Conservation (phyloP, 2,888 invertebrate genomes). For the Carterocephalus palaemon region DNA sequence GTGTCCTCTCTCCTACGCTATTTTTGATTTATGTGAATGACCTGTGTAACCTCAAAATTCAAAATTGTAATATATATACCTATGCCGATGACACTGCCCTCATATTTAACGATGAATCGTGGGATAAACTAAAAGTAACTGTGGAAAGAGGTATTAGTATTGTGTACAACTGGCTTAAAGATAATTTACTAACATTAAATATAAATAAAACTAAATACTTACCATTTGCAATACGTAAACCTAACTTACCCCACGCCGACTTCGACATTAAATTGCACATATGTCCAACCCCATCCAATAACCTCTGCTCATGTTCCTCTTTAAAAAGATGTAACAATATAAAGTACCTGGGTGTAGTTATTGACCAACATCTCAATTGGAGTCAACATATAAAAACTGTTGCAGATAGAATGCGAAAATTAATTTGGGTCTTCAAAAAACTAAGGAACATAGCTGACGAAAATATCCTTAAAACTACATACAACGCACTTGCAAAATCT, state of each 20-base stretch:
- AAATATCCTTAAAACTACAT: too few species aligned
- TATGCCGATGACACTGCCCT: constrained; percentile 24
- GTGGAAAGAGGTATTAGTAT: constrained; percentile 5
- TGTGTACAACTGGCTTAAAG: constrained; percentile 8
- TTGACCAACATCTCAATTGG: constrained; percentile 13
- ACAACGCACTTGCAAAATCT: too few species aligned
- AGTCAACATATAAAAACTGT: constrained; percentile 5
- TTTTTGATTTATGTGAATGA: constrained; percentile 12
- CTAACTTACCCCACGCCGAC: neutral
- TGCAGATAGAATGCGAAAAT: constrained; percentile 5
- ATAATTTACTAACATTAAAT: constrained; percentile 20
- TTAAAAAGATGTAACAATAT: neutral
- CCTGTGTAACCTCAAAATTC: constrained; percentile 4
- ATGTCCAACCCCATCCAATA: neutral
- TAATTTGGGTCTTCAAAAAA: constrained; percentile 18
- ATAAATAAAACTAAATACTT: constrained; percentile 18
- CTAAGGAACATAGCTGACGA: too few species aligned
- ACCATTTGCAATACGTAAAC: constrained; percentile 8
- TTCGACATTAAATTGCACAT: constrained; percentile 6
- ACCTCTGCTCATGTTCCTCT: neutral
- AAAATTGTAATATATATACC: constrained; percentile 19
- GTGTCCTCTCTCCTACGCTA: constrained; percentile 17
- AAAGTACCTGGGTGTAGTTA: constrained; percentile 11
- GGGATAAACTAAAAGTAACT: constrained; percentile 5
- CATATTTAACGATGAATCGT: constrained; percentile 17